Evolutionary conservation across 1,140 invertebrate genomes (phyloP).

Genomic region (Camponotus floridanus): DNA sequence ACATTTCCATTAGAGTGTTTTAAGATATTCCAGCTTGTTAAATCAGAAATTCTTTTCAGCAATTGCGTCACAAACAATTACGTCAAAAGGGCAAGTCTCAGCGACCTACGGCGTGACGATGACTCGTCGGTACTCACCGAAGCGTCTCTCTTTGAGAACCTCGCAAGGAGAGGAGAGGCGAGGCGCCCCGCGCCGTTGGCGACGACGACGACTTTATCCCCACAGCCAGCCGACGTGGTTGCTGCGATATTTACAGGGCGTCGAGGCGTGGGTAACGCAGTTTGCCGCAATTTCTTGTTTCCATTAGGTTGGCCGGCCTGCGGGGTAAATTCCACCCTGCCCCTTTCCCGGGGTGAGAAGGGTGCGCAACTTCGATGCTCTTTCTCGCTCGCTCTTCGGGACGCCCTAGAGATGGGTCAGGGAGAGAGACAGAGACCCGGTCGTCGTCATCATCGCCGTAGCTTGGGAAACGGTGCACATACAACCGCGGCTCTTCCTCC

Average conservation of each 20-base stretch:
- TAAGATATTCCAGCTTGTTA: not conserved
- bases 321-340: slow-evolving; percentile 83
- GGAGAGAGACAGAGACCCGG: slow-evolving; percentile 51
- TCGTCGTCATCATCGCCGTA: slow-evolving; percentile 53
- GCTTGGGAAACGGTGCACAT: slow-evolving; percentile 81
- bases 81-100: slow-evolving; percentile 44
- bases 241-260: slow-evolving; percentile 83
- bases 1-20: not conserved
- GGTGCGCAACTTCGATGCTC: slow-evolving; percentile 81
- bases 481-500: slow-evolving; percentile 82
- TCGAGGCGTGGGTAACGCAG: slow-evolving; percentile 84
- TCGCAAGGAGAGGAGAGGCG: slow-evolving; percentile 34
- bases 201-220: slow-evolving; percentile 33
- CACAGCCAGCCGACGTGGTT: slow-evolving; percentile 29
- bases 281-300: slow-evolving; percentile 87
- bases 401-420: slow-evolving; percentile 23
- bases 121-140: slow-evolving; percentile 41
- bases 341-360: slow-evolving; percentile 61
- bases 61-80: slow-evolving; percentile 57
- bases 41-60: slow-evolving; percentile 11
- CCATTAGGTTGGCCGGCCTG: slow-evolving; percentile 86
- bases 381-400: slow-evolving; percentile 8
- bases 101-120: slow-evolving; percentile 17
- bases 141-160: slow-evolving; percentile 66
- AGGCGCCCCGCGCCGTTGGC: slow-evolving; percentile 33